These are phyloP conservation scores for Etheostoma spectabile DNA, from an alignment of 2,113 vertebrate genomes.

Conservation along the genomic window DNA sequence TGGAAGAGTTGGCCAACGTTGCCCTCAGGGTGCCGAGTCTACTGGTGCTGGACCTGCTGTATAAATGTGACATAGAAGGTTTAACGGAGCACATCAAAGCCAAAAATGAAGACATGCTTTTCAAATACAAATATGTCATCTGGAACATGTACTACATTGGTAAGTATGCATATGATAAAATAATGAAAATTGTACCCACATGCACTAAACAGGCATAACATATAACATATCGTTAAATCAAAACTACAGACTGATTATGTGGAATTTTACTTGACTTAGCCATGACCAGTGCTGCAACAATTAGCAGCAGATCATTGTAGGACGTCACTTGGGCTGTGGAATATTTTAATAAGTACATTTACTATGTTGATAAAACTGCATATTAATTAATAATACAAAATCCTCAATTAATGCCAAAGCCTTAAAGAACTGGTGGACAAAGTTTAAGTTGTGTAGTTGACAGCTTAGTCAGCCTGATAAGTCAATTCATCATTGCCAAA, in stretches of 20 bases:
- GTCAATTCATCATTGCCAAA: neutral
- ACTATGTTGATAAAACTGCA: neutral
- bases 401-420: neutral
- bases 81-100: slow-evolving; percentile 84
- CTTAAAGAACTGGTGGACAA: neutral
- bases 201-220: neutral
- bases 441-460: neutral
- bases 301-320: neutral
- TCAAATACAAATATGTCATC: slow-evolving; percentile 86
- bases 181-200: neutral
- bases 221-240: too few species aligned
- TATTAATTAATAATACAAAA: neutral
- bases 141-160: slow-evolving; percentile 87
- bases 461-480: neutral
- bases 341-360: neutral
- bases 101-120: slow-evolving; percentile 83
- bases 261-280: too few species aligned
- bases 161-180: slow-evolving; percentile 50
- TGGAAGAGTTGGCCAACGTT: slow-evolving; percentile 87
- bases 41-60: slow-evolving; percentile 86
- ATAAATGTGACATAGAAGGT: slow-evolving; percentile 87
- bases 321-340: neutral
- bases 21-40: slow-evolving; percentile 87
- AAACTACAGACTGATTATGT: too few species aligned
- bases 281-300: neutral